Evolutionary conservation across 2,113 vertebrate species (phyloP).

Genomic region (Myiagra hebetior): DNA sequence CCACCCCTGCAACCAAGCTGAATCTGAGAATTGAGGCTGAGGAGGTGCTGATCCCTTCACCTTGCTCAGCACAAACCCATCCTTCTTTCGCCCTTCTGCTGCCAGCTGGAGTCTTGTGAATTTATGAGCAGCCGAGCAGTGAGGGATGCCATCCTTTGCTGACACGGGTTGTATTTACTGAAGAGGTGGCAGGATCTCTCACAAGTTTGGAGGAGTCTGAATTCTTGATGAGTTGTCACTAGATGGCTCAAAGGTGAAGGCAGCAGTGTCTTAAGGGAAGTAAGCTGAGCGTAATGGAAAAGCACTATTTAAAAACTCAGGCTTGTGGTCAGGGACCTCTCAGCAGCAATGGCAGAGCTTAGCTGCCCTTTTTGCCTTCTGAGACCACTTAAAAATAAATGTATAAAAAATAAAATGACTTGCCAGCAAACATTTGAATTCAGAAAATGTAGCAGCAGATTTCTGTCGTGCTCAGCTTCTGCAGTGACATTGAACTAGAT

Average conservation of each 20-base stretch:
- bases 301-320: not conserved
- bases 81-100: not conserved
- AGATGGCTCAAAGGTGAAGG: not conserved
- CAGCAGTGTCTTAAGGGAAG: not conserved
- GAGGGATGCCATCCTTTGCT: not conserved
- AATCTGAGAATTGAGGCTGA: fast-evolving
- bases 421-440: not conserved
- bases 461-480: not conserved
- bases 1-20: not conserved
- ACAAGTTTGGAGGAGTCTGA: not conserved
- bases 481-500: not conserved
- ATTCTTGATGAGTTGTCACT: not conserved
- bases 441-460: not conserved
- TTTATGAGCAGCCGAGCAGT: not conserved
- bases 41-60: not conserved
- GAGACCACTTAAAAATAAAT: not conserved
- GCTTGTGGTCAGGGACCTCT: not conserved
- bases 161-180: not conserved
- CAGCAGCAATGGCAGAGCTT: not conserved
- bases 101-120: not conserved
- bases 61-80: not conserved
- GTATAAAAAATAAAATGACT: not conserved
- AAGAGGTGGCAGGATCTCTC: not conserved
- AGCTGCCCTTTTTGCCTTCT: not conserved
- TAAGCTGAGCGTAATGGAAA: not conserved